Evolutionary conservation across 2,888 invertebrate genomes (phyloP).

Genomic region (Lottia scabra): DNA sequence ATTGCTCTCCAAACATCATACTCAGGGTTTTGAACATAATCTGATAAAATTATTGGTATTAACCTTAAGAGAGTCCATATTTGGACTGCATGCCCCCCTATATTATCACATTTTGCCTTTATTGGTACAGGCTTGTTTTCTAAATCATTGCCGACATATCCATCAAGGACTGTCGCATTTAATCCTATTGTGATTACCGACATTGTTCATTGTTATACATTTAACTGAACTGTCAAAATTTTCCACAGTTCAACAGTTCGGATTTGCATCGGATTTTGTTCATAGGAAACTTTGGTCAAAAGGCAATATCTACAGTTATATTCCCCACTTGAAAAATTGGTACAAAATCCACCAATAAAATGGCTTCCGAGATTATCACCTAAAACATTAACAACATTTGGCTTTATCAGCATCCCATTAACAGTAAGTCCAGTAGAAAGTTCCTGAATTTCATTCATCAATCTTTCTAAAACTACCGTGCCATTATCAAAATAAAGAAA

Average conservation of each 20-base stretch:
- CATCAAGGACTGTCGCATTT: background rate
- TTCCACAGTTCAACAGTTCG: background rate
- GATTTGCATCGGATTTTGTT: background rate
- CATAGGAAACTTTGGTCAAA: background rate
- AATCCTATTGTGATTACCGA: background rate
- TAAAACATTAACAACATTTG: background rate
- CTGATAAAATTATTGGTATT: slow-evolving; percentile 7
- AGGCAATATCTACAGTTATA: background rate
- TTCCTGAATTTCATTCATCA: slow-evolving; percentile 2
- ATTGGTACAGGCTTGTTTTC: slow-evolving; percentile 3
- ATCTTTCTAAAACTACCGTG: background rate
- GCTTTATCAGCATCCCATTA: background rate
- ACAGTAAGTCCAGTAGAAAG: background rate
- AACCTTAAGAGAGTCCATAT: slow-evolving; percentile 18
- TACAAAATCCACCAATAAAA: slow-evolving; percentile 2
- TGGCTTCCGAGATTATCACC: background rate
- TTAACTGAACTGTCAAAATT: background rate
- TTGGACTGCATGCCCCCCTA: slow-evolving; percentile 22
- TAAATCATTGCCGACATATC: background rate
- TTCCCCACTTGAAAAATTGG: background rate
- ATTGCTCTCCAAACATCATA: slow-evolving; percentile 11
- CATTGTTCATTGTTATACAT: background rate
- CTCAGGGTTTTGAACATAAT: background rate
- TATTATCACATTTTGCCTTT: slow-evolving; percentile 6
- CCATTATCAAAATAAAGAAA: slow-evolving; percentile 2